phyloP scores from a whole-genome alignment of 2,888 invertebrate genomes.

The Callosobruchus maculatus region DNA sequence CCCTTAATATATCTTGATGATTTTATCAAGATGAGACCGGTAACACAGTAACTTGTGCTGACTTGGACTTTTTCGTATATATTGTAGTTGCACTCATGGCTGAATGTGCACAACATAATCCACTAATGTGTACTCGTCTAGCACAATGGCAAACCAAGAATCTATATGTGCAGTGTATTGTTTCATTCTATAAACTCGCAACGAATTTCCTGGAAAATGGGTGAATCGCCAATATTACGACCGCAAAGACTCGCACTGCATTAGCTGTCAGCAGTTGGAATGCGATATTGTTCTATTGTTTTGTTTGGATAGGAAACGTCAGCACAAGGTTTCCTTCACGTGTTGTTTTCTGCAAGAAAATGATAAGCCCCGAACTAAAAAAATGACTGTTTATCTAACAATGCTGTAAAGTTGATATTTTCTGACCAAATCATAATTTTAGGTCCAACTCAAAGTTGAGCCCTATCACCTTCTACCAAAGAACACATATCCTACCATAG shows the following conservation, averaged over 20 bases:
- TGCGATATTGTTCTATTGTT: background rate
- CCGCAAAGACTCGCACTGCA: background rate
- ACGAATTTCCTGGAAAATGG: background rate
- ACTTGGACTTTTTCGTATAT: background rate
- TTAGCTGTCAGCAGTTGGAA: background rate
- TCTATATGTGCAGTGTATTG: background rate
- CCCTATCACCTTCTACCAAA: no score
- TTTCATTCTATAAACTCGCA: background rate
- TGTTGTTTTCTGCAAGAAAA: background rate
- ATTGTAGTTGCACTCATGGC: background rate
- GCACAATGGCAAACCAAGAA: background rate
- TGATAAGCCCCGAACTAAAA: no score
- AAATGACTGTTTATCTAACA: no score
- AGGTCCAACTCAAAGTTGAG: no score
- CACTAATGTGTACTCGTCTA: background rate
- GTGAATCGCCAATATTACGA: background rate
- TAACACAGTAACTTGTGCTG: background rate
- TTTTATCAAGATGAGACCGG: background rate
- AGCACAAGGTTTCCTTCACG: background rate
- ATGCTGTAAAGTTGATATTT: no score
- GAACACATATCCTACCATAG: no score
- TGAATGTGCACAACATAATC: background rate
- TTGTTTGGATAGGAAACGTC: background rate
- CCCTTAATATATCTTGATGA: no score
- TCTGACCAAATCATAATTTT: no score